Base-by-base conservation (phyloP, 2,113 vertebrate species). In the Mandrillus leucophaeus region DNA sequence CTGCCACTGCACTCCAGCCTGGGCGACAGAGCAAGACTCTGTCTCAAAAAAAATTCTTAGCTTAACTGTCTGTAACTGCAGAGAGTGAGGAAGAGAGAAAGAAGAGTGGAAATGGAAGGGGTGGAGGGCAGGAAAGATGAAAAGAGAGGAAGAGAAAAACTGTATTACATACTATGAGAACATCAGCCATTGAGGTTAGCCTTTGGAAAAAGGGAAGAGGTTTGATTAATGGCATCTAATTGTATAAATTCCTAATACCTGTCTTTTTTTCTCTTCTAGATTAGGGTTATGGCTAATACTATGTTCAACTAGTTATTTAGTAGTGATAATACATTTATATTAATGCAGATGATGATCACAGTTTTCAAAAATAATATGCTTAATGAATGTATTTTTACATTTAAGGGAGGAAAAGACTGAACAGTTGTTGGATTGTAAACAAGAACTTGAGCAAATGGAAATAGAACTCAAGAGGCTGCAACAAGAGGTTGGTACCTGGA, bases 351-450 rank as follows among this genome's bases (percentile, higher is more conserved):
- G 7, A 80, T 73, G n/a, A 91, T 83, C 35, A 68, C 76, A 75
- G 57, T 89, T 94, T 96, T 95, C 52, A 3, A 73, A 94, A 83
- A 35, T 22, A 89, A 9, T 90, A 30, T 64, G 30, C 61, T 32
- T 64, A 64, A 30, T 97, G 76, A 90, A 55, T 64, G 70, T 83
- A 52, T 88, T 97, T 95, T 66, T 97, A 16, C 94, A 83, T 95
- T 95, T 97, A 95, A 99, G 99, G 86, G 99, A 99, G 98, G 99
- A 99, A 98, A 99, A 99, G 98, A 99, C 99, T 38, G 99, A 99
- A 98, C 99, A 99, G 96, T 99, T 99, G 75, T 95, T 99, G 98
- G 99, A 99, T 98, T 99, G 99, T 96, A 99, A 99, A 80, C 99
- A 99, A 98, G 99, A 99, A 97, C 98, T 99, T 88, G 99, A 99